A percentile compares a stretch with the other conserved stretches of the same genome.
Conservation (phyloP, 1,140 invertebrate genomes). For the Epicauta chinensis region DNA sequence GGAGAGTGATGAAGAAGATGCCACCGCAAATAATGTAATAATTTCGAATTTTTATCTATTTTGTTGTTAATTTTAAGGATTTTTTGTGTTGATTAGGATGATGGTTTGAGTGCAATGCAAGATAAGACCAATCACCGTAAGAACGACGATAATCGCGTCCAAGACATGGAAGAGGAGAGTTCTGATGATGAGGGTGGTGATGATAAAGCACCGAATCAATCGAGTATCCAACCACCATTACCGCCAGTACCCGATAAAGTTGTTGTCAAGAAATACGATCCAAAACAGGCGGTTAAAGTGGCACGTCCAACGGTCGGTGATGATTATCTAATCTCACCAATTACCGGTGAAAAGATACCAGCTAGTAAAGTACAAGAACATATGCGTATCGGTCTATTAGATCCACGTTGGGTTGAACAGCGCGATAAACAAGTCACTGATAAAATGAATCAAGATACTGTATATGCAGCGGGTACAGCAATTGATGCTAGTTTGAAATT, state of each 20-base stretch:
- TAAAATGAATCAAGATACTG: constrained; percentile 77
- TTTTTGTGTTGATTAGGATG: constrained; percentile 61
- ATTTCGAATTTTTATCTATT: not conserved
- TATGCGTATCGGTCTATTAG: constrained; percentile 93
- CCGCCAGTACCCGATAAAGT: constrained; percentile 91
- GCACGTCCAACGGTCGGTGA: constrained; percentile 59
- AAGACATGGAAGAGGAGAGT: constrained; percentile 88
- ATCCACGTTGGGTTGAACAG: constrained; percentile 98
- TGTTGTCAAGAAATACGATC: constrained; percentile 96
- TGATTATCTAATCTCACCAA: constrained; percentile 94
- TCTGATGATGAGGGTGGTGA: constrained; percentile 65
- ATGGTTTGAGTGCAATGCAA: constrained; percentile 59
- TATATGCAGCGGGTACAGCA: constrained; percentile 79
- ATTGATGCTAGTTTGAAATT: constrained; percentile 95
- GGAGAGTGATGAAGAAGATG: constrained; percentile 58
- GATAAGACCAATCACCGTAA: constrained; percentile 48
- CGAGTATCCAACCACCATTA: constrained; percentile 46
- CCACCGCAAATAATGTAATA: constrained; percentile 19
- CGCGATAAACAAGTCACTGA: constrained; percentile 82
- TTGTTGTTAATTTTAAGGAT: constrained; percentile 3
- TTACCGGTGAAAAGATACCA: constrained; percentile 95
- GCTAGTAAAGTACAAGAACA: constrained; percentile 96
- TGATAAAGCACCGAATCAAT: constrained; percentile 45
- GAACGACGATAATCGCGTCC: constrained; percentile 51
- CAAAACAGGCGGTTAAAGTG: constrained; percentile 69